Evolutionary conservation across 1,140 invertebrate species (phyloP), one percentile per base, ranked within the genome.

Genomic region (Wasmannia auropunctata): DNA sequence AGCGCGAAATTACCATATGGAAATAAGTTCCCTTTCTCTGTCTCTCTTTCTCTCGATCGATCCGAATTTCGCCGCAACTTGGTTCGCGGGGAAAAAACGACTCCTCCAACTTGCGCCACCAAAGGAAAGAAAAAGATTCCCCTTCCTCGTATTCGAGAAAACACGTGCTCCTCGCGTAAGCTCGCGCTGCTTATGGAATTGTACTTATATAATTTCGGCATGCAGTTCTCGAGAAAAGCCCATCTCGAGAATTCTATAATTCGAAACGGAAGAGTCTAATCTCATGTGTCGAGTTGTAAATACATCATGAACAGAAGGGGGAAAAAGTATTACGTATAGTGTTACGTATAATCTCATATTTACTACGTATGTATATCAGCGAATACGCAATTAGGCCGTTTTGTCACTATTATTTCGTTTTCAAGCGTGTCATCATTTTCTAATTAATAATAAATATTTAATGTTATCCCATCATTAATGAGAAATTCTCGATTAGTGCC

Each of bases 1-100:
- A 60, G 49, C 62, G 54, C 75, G 37, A 70, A 88, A 87, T 87
- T 87, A 49, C 69, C 79, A 70, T 88, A 77, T 85, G 86, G 87
- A 88, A 88, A 88, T 81, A 85, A 88, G 81, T 76, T 58, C 22
- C 40, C 51, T 74, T n/a, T 83, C 34, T 54, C 77, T 70, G 34
- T 81, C 34, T 72, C 65, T 43, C 25, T 43, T 25, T 58, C 25
- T 31, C 51, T 58, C 67, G 19, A 83, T 83, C 79, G 65, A 81
- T 81, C 51, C 28, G 51, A 83, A 69, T 81, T 83, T 83, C 37
- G n/a, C 28, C 58, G 37, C 54, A 76, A 62, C 72, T 84, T n/a
- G 58, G 62, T 31, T 62, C 43, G 51, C 79, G 51, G 16, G 34
- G n/a, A 79, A 65, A 83, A 83, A 46, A 28, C 65, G 37, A 51